These are phyloP conservation scores for Apteryx owenii DNA, from an alignment of 2,113 vertebrate genomes.

Conservation along the genomic window DNA sequence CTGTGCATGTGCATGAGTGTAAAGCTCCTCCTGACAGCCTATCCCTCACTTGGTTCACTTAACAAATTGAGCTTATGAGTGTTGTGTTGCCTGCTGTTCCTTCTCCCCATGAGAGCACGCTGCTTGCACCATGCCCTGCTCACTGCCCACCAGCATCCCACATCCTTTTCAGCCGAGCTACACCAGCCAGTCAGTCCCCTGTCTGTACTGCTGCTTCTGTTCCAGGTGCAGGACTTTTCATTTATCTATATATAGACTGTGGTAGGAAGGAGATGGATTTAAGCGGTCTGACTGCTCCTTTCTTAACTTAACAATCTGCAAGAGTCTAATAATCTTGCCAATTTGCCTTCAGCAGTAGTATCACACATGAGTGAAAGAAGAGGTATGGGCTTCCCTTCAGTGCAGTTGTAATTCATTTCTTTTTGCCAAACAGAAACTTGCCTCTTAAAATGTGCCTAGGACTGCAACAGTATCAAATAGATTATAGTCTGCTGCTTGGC, in stretches of 20 bases:
- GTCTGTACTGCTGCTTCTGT: not conserved
- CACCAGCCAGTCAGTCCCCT: not conserved
- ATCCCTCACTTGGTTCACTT: not conserved
- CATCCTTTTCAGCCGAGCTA: not conserved
- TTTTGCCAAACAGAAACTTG: slow-evolving; percentile 41
- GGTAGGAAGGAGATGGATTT: not conserved
- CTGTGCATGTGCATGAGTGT: not conserved
- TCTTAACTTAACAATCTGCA: not conserved
- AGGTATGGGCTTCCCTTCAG: not conserved
- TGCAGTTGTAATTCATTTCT: not conserved
- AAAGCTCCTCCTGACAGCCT: not conserved
- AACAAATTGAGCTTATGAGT: not conserved
- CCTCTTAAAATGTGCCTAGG: not conserved
- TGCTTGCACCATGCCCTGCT: not conserved
- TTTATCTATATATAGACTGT: not conserved
- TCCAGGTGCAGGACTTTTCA: not conserved
- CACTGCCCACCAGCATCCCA: not conserved
- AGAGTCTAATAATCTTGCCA: not conserved
- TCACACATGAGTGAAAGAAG: not conserved
- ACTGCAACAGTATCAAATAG: slow-evolving; percentile 6
- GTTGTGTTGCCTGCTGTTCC: not conserved
- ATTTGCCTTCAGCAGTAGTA: slow-evolving; percentile 4
- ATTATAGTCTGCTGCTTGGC: slow-evolving; percentile 21
- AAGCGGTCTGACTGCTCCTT: slow-evolving; percentile 4
- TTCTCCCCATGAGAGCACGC: not conserved